These are phyloP conservation scores for Theocolax elegans DNA, from an alignment of 1,140 invertebrate species.

Conservation along the genomic window DNA sequence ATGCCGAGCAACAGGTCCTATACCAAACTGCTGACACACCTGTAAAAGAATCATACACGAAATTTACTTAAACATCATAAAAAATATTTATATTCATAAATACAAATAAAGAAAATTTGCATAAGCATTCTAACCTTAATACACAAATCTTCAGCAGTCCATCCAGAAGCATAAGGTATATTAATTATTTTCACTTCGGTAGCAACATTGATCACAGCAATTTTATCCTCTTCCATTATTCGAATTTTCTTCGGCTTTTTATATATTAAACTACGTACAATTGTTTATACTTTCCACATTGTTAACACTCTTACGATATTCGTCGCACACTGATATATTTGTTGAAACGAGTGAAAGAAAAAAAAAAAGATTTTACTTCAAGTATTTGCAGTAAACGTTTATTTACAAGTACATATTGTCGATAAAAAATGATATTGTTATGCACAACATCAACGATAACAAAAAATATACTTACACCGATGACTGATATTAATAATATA, in stretches of 20 bases:
- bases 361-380: too few species aligned
- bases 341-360: too few species aligned
- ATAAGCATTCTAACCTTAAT: slow-evolving; percentile 64
- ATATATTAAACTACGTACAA: neutral
- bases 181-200: slow-evolving; percentile 61
- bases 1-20: slow-evolving; percentile 80
- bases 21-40: slow-evolving; percentile 76
- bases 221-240: slow-evolving; percentile 57
- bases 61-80: neutral
- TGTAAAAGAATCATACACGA: slow-evolving; percentile 46
- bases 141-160: slow-evolving; percentile 77
- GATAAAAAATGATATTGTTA: too few species aligned
- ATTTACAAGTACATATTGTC: too few species aligned
- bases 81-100: slow-evolving; percentile 20
- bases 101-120: neutral
- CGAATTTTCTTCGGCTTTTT: too few species aligned
- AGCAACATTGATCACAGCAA: slow-evolving; percentile 51
- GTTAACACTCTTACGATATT: neutral
- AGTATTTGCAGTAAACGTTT: too few species aligned
- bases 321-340: too few species aligned
- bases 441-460: too few species aligned
- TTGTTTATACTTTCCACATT: neutral
- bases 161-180: slow-evolving; percentile 53
- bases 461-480: too few species aligned
- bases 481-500: too few species aligned